A percentile compares a stretch with the other conserved stretches of the same genome.
Evolutionary conservation across 2,113 vertebrate species (phyloP).

Genomic region (Engystomops pustulosus): DNA sequence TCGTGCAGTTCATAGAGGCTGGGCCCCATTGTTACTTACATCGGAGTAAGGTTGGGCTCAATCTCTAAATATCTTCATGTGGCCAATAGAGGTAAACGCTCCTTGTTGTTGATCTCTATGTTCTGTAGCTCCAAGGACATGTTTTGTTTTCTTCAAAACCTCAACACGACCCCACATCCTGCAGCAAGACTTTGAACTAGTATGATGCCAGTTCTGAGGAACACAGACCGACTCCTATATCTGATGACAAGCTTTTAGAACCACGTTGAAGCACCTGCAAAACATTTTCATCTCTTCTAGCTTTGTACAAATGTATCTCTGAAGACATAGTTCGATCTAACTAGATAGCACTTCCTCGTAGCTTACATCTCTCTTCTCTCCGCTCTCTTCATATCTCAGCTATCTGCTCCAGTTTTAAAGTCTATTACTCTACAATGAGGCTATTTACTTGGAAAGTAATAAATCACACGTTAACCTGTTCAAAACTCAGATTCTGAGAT

Average conservation of each 20-base stretch:
- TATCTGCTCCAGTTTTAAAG: conserved; percentile 23
- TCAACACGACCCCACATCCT: conserved; percentile 44
- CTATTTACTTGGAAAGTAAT: neutral
- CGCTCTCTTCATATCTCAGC: conserved; percentile 14
- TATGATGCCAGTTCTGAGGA: conserved; percentile 18
- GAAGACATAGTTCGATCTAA: conserved; percentile 24
- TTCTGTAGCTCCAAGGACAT: conserved; percentile 36
- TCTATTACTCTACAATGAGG: neutral
- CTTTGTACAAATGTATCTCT: conserved; percentile 34
- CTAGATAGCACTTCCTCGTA: neutral
- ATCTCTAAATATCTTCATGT: neutral
- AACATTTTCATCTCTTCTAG: conserved; percentile 41
- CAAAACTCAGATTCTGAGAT: neutral
- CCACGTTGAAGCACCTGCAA: conserved; percentile 18
- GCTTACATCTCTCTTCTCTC: neutral
- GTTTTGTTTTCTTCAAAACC: conserved; percentile 43
- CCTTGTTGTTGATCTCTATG: conserved; percentile 32
- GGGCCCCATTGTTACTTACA: neutral
- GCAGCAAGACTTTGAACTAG: conserved; percentile 35
- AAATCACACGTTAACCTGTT: neutral
- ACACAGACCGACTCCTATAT: neutral
- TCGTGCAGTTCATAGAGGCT: neutral
- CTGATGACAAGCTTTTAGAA: conserved; percentile 20
- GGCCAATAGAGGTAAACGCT: conserved; percentile 29
- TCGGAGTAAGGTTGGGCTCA: neutral